phyloP scores from a whole-genome alignment of 1,140 invertebrate genomes.

The Euwallacea fornicatus region DNA sequence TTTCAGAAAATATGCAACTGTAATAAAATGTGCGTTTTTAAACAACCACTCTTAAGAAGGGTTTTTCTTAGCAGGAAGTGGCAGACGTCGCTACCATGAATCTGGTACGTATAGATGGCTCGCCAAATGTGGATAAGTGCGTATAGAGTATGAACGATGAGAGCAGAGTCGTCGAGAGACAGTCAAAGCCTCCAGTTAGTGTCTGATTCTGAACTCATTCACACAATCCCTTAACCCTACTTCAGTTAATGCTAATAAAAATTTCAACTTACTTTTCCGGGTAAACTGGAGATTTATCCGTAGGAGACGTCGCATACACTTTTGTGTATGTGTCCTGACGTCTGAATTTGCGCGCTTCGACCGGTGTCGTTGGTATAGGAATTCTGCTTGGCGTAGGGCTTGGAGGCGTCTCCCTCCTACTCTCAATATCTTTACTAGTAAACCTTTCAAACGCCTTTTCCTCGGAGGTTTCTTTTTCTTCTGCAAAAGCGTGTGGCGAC shows the following conservation, averaged over 20 bases:
- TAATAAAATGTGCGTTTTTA: too few relatives aligned
- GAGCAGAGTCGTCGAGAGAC: too few relatives aligned
- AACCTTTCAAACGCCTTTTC: conserved; percentile 40
- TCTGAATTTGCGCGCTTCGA: conserved; percentile 54
- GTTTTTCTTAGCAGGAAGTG: too few relatives aligned
- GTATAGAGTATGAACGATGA: too few relatives aligned
- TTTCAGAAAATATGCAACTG: too few relatives aligned
- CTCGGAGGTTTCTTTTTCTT: conserved; percentile 38
- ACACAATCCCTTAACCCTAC: not conserved
- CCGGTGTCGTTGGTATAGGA: conserved; percentile 54
- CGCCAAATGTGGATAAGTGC: too few relatives aligned
- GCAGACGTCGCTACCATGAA: too few relatives aligned
- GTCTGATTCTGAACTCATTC: too few relatives aligned
- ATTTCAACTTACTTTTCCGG: conserved; percentile 25
- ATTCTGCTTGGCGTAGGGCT: conserved; percentile 51
- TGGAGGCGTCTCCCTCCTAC: conserved; percentile 49
- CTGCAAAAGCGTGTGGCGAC: conserved; percentile 26
- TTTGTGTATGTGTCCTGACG: conserved; percentile 59
- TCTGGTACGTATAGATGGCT: too few relatives aligned
- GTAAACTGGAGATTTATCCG: conserved; percentile 25
- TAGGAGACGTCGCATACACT: conserved; percentile 41
- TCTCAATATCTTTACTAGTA: conserved; percentile 34
- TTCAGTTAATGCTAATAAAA: not conserved
- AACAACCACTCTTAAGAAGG: too few relatives aligned
- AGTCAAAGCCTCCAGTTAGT: too few relatives aligned